Evolutionary conservation across 2,888 invertebrate species (phyloP).

Genomic region (Sphaerophoria taeniata): DNA sequence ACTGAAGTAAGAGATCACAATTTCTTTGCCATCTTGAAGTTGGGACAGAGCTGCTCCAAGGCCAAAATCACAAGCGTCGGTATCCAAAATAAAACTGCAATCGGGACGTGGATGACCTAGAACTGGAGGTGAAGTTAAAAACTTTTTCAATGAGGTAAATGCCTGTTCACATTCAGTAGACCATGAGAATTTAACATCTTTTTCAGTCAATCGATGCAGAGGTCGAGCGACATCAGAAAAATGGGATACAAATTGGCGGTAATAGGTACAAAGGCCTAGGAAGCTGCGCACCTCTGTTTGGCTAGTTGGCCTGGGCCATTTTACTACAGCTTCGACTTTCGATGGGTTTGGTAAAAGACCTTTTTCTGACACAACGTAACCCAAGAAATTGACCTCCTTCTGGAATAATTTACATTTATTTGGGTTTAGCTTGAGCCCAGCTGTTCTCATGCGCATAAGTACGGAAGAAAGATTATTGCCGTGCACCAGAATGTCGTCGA

Average conservation of each 20-base stretch:
- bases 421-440: too few relatives aligned
- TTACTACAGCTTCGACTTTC: conserved; percentile 29
- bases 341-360: conserved; percentile 12
- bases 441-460: too few relatives aligned
- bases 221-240: conserved; percentile 20
- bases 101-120: neutral
- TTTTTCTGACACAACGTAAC: conserved; percentile 4
- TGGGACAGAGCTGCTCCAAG: conserved; percentile 8
- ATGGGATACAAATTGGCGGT: conserved; percentile 25
- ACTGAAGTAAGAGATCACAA: conserved; percentile 42
- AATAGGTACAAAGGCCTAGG: conserved; percentile 44
- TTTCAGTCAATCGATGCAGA: conserved; percentile 7
- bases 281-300: neutral
- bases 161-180: neutral
- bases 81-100: neutral
- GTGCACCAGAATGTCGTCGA: too few relatives aligned
- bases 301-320: conserved; percentile 22
- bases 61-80: conserved; percentile 18
- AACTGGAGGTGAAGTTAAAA: neutral
- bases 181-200: neutral
- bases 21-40: conserved; percentile 51
- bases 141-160: neutral
- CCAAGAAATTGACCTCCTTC: conserved; percentile 8
- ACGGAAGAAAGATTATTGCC: too few relatives aligned
- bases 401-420: neutral